Base-by-base conservation (phyloP, 2,113 vertebrate species). In the Cheirogaleus medius region DNA sequence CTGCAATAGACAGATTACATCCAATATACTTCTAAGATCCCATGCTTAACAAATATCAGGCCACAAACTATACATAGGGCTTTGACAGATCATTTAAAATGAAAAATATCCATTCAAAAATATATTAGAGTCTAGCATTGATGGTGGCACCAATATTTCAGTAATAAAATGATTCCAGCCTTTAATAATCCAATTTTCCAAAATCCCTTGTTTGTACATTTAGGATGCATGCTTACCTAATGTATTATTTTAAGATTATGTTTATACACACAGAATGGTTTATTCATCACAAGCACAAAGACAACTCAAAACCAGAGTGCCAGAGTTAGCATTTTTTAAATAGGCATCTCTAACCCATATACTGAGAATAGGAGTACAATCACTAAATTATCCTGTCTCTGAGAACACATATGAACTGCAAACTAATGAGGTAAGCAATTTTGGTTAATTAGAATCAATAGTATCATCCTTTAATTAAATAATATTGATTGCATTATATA, bases 391-490 rank as follows among this genome's bases (percentile, higher is more conserved):
- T 97, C 37, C 96, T 98, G 95, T 97, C 97, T 97, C 77, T 95
- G 77, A 63, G 29, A 98, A 95, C 96, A 98, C 58, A 98, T 96
- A 98, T 97, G 97, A 98, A 99, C 98, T 98, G 76, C 90, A 98
- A 98, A 98, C 0, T 94, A 98, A 99, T 98, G 98, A 99, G 95
- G 94, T 97, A 98, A 98, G 97, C 98, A 98, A 97, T 98, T 98
- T 98, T 97, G 92, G 82, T 97, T 98, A 98, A 98, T 98, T 98
- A 98, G 96, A 99, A 98, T 98, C 98, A 98, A 98, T 99, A 98
- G n/a, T 97, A 97, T 99, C 98, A 98, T 98, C 97, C 95, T 98
- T 98, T 98, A 99, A 98, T 98, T 98, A 98, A 98, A 98, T 97
- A 97, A 97, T 98, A 99, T 98, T 97, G 98, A 99, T 98, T 98